Percentiles rank a stretch among this genome's conserved stretches.
Conservation (phyloP, 2,113 vertebrate genomes). For the Pygoscelis antarcticus region DNA sequence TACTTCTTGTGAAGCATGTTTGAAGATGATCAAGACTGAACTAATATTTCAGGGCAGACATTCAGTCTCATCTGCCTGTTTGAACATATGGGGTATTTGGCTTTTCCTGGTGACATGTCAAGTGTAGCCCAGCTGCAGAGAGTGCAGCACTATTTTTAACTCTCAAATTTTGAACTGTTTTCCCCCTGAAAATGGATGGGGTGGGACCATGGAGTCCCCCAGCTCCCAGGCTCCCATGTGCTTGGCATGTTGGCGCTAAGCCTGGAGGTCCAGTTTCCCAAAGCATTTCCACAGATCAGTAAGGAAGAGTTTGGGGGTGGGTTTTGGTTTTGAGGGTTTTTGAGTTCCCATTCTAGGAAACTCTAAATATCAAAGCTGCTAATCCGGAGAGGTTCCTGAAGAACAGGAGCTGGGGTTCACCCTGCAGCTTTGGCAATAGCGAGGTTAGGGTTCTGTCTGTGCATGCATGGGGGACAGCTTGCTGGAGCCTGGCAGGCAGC, state of each 20-base stretch:
- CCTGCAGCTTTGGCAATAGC: background rate
- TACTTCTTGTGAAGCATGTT: background rate
- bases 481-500: background rate
- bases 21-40: background rate
- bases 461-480: rapidly evolving
- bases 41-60: background rate
- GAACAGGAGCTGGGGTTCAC: background rate
- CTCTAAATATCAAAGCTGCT: background rate
- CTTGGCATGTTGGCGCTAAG: background rate
- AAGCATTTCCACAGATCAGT: background rate
- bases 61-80: background rate
- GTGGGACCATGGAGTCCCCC: background rate
- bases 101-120: background rate
- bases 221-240: background rate
- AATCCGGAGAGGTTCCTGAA: background rate
- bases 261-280: background rate
- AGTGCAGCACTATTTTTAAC: background rate
- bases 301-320: background rate
- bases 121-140: background rate
- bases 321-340: background rate
- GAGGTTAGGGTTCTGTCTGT: rapidly evolving
- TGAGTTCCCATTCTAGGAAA: background rate
- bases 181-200: rapidly evolving
- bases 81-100: rapidly evolving
- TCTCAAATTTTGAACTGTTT: background rate